A percentile compares a stretch with the other conserved stretches of the same genome.
Conservation (phyloP, 2,888 invertebrate species). For the Ochropleura leucogaster region DNA sequence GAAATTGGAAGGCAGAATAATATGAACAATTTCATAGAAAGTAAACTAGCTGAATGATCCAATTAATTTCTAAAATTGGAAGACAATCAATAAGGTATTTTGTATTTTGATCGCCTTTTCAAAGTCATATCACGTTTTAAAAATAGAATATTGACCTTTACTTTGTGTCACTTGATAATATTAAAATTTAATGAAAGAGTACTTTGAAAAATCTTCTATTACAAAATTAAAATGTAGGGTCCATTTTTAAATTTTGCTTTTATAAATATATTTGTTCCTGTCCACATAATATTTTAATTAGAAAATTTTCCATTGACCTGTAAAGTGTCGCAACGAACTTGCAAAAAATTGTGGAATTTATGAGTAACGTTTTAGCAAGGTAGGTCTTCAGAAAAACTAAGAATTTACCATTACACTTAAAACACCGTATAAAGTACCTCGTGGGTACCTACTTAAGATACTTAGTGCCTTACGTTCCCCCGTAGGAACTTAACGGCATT, state of each 20-base stretch:
- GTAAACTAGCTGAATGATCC: constrained; percentile 17
- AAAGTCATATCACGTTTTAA: neutral
- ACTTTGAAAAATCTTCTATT: neutral
- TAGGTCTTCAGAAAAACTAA: too few relatives aligned
- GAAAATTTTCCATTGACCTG: too few relatives aligned
- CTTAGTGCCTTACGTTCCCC: too few relatives aligned
- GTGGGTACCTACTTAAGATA: too few relatives aligned
- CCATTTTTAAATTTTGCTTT: neutral
- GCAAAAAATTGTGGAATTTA: too few relatives aligned
- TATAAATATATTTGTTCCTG: neutral
- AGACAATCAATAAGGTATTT: neutral
- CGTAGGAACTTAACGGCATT: too few relatives aligned
- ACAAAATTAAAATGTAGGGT: too few relatives aligned
- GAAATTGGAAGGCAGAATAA: constrained; percentile 21
- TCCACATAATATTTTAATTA: too few relatives aligned
- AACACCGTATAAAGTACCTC: too few relatives aligned
- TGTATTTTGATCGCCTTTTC: neutral
- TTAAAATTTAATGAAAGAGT: neutral
- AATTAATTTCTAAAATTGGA: constrained; percentile 1
- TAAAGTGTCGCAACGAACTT: too few relatives aligned
- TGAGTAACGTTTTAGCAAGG: too few relatives aligned
- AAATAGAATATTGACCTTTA: neutral
- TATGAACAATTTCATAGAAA: constrained; percentile 20
- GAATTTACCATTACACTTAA: too few relatives aligned
- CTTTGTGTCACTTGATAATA: neutral